A percentile compares a stretch with the other conserved stretches of the same genome.
phyloP scores from a whole-genome alignment of 1,140 invertebrate genomes.

The Conopomorpha cramerella region DNA sequence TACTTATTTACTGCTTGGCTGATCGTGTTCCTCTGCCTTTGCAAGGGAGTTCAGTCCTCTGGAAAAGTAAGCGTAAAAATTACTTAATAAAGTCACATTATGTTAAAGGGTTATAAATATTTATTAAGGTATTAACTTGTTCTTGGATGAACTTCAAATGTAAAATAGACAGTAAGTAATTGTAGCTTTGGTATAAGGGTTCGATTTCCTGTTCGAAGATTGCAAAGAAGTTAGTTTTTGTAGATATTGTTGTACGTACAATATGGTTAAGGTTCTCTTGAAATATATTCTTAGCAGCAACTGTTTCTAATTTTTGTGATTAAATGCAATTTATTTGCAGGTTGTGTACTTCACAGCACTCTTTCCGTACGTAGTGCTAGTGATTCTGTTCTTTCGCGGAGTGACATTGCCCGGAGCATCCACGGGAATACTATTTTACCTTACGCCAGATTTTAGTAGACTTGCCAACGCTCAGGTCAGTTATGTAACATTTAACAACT shows the following conservation, averaged over 20 bases:
- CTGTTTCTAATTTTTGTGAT: too few relatives aligned
- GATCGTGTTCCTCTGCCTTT: slow-evolving; percentile 79
- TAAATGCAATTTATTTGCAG: slow-evolving; percentile 24
- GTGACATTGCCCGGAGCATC: slow-evolving; percentile 79
- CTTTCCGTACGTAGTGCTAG: slow-evolving; percentile 84
- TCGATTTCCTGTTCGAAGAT: too few relatives aligned
- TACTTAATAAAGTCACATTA: too few relatives aligned
- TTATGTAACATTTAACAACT: slow-evolving; percentile 1
- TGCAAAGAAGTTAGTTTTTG: too few relatives aligned
- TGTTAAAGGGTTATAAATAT: slow-evolving; percentile 2
- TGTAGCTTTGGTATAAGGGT: too few relatives aligned
- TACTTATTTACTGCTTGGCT: slow-evolving; percentile 79
- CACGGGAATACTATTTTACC: slow-evolving; percentile 81
- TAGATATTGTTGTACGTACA: too few relatives aligned
- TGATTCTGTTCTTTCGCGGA: slow-evolving; percentile 79
- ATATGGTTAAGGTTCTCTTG: too few relatives aligned
- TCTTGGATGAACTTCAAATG: too few relatives aligned
- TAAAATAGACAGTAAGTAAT: too few relatives aligned
- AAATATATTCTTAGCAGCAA: too few relatives aligned
- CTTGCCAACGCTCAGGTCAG: slow-evolving; percentile 74
- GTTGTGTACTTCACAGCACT: slow-evolving; percentile 85
- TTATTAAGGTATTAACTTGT: slow-evolving; percentile 2
- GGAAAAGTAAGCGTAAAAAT: slow-evolving; percentile 76
- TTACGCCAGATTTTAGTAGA: slow-evolving; percentile 82
- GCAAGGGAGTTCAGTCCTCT: slow-evolving; percentile 82